A percentile compares a stretch with the other conserved stretches of the same genome.
Evolutionary conservation across 2,888 invertebrate species (phyloP).

Genomic region (Azorinus chamasolen): DNA sequence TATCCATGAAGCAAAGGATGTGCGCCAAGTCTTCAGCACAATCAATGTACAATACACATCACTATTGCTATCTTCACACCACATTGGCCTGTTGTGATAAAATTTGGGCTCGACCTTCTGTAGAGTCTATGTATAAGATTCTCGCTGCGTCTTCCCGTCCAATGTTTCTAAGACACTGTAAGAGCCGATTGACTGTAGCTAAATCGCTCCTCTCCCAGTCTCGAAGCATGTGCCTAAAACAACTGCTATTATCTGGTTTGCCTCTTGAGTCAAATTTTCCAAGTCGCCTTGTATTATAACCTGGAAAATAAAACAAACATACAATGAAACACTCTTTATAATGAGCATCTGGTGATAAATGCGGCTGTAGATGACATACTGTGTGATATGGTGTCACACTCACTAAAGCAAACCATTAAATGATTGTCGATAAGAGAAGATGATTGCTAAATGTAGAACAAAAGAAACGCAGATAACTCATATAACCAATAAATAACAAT

Average conservation of each 20-base stretch:
- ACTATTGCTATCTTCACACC: slow-evolving; percentile 1
- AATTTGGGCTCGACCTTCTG: slow-evolving; percentile 55
- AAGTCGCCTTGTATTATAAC: slow-evolving; percentile 72
- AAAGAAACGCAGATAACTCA: too few relatives aligned
- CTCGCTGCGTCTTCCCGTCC: slow-evolving; percentile 73
- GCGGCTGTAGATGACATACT: too few relatives aligned
- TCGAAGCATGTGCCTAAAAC: slow-evolving; percentile 69
- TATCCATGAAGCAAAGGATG: too few relatives aligned
- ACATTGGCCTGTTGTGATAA: slow-evolving; percentile 24
- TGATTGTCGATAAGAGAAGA: too few relatives aligned
- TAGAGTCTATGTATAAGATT: slow-evolving; percentile 62
- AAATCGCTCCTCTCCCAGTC: slow-evolving; percentile 74
- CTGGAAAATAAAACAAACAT: slow-evolving; percentile 59
- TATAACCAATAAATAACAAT: too few relatives aligned
- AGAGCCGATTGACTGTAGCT: slow-evolving; percentile 73
- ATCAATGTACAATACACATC: too few relatives aligned
- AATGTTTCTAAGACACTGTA: slow-evolving; percentile 73
- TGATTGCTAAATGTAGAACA: too few relatives aligned
- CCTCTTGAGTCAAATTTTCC: slow-evolving; percentile 66
- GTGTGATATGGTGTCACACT: too few relatives aligned
- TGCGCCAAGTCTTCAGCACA: too few relatives aligned
- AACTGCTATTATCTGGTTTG: slow-evolving; percentile 53
- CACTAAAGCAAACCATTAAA: too few relatives aligned
- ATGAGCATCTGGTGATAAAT: too few relatives aligned
- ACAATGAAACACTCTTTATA: too few relatives aligned